These are phyloP conservation scores for Ianthella basta DNA, from an alignment of 37 sponge, comb jelly and placozoan species.

Conservation along the genomic window DNA sequence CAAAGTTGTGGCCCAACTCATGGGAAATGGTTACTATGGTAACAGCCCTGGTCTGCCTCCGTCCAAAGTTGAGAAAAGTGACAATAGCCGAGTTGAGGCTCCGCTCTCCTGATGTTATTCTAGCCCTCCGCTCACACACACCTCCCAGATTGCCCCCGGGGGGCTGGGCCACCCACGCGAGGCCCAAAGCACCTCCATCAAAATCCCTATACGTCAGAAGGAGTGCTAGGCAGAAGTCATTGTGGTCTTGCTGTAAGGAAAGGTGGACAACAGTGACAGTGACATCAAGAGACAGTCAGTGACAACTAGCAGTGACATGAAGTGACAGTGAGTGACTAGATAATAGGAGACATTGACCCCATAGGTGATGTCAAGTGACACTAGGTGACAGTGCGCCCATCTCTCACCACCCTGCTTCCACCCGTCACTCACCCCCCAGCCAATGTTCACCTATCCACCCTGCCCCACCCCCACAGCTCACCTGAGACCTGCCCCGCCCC, in stretches of 20 bases:
- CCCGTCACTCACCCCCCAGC: too few relatives aligned
- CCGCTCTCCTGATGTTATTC: constrained; percentile 41
- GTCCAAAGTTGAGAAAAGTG: constrained; percentile 66
- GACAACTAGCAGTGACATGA: too few relatives aligned
- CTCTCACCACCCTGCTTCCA: too few relatives aligned
- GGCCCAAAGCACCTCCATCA: constrained; percentile 57
- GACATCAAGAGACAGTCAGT: too few relatives aligned
- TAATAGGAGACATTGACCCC: too few relatives aligned
- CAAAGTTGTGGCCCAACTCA: constrained; percentile 84
- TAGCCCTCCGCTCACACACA: constrained; percentile 66
- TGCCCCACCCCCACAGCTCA: too few relatives aligned
- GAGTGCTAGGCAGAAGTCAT: constrained; percentile 63
- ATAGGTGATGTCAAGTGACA: too few relatives aligned
- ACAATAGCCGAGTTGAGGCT: constrained; percentile 70
- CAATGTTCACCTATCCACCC: too few relatives aligned
- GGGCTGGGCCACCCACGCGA: constrained; percentile 76
- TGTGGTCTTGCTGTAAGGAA: constrained; percentile 47
- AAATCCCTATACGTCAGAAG: constrained; percentile 68
- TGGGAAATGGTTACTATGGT: constrained; percentile 61
- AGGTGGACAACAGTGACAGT: background rate
- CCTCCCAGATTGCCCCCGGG: constrained; percentile 79
- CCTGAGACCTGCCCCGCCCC: too few relatives aligned
- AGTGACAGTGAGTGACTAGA: too few relatives aligned
- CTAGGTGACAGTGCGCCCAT: too few relatives aligned
- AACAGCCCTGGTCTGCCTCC: constrained; percentile 43